Evolutionary conservation across 2,797 vertebrate genomes (phyloP), one percentile per base, ranked within the genome.

Genomic region (Philypnodon macrostomus): DNA sequence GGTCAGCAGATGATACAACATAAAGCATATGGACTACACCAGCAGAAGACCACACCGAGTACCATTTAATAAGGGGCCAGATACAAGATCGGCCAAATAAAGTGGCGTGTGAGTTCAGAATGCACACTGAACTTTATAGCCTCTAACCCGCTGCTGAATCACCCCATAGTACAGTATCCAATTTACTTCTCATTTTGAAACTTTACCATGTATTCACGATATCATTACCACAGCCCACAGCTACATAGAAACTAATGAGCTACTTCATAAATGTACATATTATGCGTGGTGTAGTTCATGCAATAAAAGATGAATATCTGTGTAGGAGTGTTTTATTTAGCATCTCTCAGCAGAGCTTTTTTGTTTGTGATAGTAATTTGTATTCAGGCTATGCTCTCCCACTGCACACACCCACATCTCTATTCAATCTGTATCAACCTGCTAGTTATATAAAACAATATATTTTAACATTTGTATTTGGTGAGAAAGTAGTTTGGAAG

Each of bases 381-480:
- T 19, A 45, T 32, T 49, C 57, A 36, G 58, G 75, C 73, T 47
- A 45, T 42, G 17, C 45, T 57, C 41, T 50, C 67, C 45, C 41
- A 3, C 47, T 35, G 26, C 29, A 33, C 34, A 42, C 31, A 7
- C 69, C 65, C 29, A 63, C 71, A 35, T 47, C 19, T 32, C 33
- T 32, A 34, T 36, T 54, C 15, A 47, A 48, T 56, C 30, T 47
- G 34, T 24, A 11, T 2, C 41, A 54, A 19, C 31, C 13, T 19
- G 4, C 10, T 12, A 31, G 50, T 17, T 38, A 47, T 53, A 46
- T 35, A 32, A 41, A 27, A 16, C 24, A 16, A 15, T 2, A 4
- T 11, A 10, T 9, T 27, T 33, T 7, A 27, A 27, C 26, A 27
- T 27, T 27, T 7, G 12, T 29, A 11, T 29, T 23, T 23, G 6